Base-by-base conservation (phyloP, 2,888 invertebrate species). In the Aelia acuminata region DNA sequence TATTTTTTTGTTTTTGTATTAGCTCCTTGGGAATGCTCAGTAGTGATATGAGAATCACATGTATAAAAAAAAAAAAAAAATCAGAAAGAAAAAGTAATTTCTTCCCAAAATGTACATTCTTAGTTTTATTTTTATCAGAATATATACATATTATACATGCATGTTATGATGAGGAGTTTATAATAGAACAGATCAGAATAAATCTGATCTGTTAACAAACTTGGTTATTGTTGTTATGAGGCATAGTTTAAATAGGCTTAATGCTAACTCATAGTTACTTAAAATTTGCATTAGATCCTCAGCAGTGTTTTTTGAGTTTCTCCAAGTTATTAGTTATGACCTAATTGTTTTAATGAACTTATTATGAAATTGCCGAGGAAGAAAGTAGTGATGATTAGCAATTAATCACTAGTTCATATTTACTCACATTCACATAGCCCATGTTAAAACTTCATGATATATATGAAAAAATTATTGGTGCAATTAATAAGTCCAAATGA, bases 1-100 rank as follows among this genome's bases (percentile, higher is more conserved):
- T 49, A 13, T n/a, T n/a, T 48, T 20, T n/a, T 57, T 48, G 43
- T 26, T 18, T 50, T 84, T 39, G 70, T 49, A 13, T 84, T 31
- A 35, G 43, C 50, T 86, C 89, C 88, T 89, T 88, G 88, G 57
- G 35, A 89, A 88, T 89, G 89, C 89, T 89, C 89, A 89, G 84
- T 70, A 35, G 31, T 18, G 31, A 70, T 70, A 70, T 35, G 18
- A 31, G 5, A 31, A 57, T 57, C 26, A 15, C 26, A 35, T 18
- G 63, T 86, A 11, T 57, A 70, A 43, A 0, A 43, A 35, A 43
- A 53, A 7, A 20, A 43, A 85, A 7, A 31, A 0, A 85, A 85
- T n/a, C 7, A 85, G 53, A 85, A 13, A 22, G 31, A 50, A 13
- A 53, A 35, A 35, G 8, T 20, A 49, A 50, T 47, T 20, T 1